Conservation (phyloP, 2,113 vertebrate genomes). For the Ibidorhyncha struthersii region DNA sequence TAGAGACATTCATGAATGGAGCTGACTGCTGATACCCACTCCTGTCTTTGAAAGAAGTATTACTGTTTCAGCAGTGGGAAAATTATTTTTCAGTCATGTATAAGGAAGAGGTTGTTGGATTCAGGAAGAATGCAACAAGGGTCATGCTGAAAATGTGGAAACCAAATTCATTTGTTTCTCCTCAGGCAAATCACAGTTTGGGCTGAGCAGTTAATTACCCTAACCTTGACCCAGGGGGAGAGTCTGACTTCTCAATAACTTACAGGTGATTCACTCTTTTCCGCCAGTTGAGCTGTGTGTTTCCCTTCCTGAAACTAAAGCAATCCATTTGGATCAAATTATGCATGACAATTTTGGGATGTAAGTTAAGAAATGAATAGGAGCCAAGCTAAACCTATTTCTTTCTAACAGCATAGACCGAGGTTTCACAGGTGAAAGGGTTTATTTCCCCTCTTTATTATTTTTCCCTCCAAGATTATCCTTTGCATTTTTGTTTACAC, state of each 20-base stretch:
- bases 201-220: slow-evolving; percentile 70
- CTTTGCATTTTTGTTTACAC: slow-evolving; percentile 13
- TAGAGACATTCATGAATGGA: slow-evolving; percentile 21
- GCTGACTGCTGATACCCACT: slow-evolving; percentile 8
- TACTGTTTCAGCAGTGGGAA: slow-evolving; percentile 27
- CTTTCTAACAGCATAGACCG: slow-evolving; percentile 13
- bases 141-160: slow-evolving; percentile 59
- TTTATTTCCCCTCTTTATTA: slow-evolving; percentile 13
- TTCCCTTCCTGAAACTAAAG: slow-evolving; percentile 58
- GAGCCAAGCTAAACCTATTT: slow-evolving; percentile 59
- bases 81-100: slow-evolving; percentile 25
- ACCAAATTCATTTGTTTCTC: slow-evolving; percentile 73
- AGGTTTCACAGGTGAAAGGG: slow-evolving; percentile 37
- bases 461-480: not conserved
- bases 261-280: slow-evolving; percentile 69
- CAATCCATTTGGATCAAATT: slow-evolving; percentile 76
- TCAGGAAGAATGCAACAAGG: slow-evolving; percentile 29
- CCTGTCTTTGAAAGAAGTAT: slow-evolving; percentile 29
- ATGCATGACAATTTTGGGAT: slow-evolving; percentile 67
- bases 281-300: slow-evolving; percentile 17
- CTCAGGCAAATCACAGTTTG: slow-evolving; percentile 67
- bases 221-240: slow-evolving; percentile 56
- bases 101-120: slow-evolving; percentile 14
- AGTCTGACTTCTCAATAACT: slow-evolving; percentile 68
- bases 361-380: slow-evolving; percentile 50